phyloP scores from a whole-genome alignment of 1,140 invertebrate species.

The Scylla paramamosain region DNA sequence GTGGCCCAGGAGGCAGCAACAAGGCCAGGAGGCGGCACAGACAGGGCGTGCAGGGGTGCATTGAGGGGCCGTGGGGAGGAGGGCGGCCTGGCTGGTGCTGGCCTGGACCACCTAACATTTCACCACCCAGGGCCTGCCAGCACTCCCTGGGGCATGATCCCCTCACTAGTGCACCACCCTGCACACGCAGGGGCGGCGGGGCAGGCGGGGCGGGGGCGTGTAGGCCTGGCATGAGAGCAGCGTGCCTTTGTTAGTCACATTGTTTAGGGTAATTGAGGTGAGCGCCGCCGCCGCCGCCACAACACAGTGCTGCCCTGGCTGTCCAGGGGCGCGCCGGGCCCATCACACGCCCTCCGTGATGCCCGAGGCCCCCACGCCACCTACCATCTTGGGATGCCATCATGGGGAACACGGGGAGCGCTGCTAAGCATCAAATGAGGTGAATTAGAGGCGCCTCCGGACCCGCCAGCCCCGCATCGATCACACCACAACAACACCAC shows the following conservation, averaged over 20 bases:
- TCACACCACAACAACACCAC: slow-evolving; percentile 72
- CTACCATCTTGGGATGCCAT: slow-evolving; percentile 70
- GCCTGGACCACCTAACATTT: neutral
- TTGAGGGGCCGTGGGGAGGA: too few species aligned
- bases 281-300: slow-evolving; percentile 21
- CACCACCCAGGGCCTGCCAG: neutral
- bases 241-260: slow-evolving; percentile 62
- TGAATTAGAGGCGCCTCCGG: neutral
- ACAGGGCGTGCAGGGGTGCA: too few species aligned
- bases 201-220: neutral
- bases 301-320: neutral
- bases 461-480: slow-evolving; percentile 61
- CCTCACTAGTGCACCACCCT: neutral
- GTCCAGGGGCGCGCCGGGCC: neutral
- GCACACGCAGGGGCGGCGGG: neutral
- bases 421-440: slow-evolving; percentile 60
- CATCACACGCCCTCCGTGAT: neutral
- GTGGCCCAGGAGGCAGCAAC: too few species aligned
- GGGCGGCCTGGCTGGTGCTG: neutral
- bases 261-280: slow-evolving; percentile 43
- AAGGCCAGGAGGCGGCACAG: too few species aligned
- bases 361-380: neutral
- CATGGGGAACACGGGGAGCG: slow-evolving; percentile 44
- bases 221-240: neutral
- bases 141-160: neutral